Evolutionary conservation across 2,797 vertebrate genomes (phyloP).

Genomic region (Sarcophilus harrisii): DNA sequence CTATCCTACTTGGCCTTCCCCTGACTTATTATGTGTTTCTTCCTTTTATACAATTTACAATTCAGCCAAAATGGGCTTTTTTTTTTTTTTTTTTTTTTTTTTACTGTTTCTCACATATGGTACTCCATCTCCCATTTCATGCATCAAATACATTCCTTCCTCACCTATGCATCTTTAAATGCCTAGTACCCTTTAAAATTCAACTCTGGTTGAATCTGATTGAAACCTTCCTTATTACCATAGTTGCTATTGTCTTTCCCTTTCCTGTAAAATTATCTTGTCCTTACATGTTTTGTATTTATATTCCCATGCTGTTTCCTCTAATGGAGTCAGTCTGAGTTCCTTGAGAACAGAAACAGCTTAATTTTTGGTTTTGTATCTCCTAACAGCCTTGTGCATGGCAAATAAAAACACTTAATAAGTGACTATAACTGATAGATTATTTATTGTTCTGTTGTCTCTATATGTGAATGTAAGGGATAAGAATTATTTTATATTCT

Average conservation of each 20-base stretch:
- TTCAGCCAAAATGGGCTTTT: background rate
- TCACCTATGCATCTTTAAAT: background rate
- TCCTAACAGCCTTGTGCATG: background rate
- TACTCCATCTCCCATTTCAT: background rate
- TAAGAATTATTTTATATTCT: too few species aligned
- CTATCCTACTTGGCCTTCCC: background rate
- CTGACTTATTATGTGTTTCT: background rate
- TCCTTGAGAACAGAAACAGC: background rate
- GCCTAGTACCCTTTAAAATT: background rate
- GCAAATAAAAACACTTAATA: background rate
- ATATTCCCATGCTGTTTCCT: background rate
- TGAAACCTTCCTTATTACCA: background rate
- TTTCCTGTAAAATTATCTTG: background rate
- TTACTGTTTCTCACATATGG: background rate
- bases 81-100: too few species aligned
- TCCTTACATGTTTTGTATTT: background rate
- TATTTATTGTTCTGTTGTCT: background rate
- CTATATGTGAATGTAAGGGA: too few species aligned
- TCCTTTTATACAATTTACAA: background rate
- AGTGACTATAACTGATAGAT: background rate
- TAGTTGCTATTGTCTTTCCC: background rate
- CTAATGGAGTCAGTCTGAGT: background rate
- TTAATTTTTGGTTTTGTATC: background rate
- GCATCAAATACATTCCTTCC: background rate
- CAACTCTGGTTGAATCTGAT: background rate